These are phyloP conservation scores for Zootoca vivipara DNA, from an alignment of 2,113 vertebrate genomes.

Conservation along the genomic window DNA sequence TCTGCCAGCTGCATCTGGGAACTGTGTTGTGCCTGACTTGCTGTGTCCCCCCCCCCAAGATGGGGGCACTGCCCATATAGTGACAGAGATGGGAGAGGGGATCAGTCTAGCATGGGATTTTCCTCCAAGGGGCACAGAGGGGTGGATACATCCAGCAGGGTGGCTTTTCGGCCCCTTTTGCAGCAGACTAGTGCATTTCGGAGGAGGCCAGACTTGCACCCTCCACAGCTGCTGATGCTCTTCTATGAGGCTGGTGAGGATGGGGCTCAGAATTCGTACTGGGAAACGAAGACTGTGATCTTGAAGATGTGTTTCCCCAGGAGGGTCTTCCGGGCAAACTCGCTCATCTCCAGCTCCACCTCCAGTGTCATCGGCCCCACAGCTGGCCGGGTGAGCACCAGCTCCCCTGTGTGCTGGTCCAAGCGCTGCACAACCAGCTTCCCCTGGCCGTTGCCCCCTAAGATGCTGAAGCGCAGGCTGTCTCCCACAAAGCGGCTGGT, in stretches of 20 bases:
- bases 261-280: conserved; percentile 80
- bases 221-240: background rate
- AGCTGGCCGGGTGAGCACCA: conserved; percentile 81
- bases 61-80: background rate
- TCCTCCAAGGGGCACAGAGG: background rate
- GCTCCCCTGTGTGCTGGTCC: conserved; percentile 79
- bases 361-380: conserved; percentile 79
- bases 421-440: conserved; percentile 80
- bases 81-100: background rate
- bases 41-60: background rate
- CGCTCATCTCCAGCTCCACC: conserved; percentile 88
- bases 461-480: conserved; percentile 81
- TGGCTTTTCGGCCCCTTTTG: background rate
- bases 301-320: conserved; percentile 87
- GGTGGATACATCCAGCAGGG: background rate
- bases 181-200: too few species aligned
- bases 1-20: background rate
- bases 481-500: conserved; percentile 76
- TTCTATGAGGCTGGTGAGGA: background rate
- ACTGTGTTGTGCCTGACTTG: background rate
- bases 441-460: conserved; percentile 54
- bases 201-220: too few species aligned
- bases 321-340: conserved; percentile 78
- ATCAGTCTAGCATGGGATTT: too few species aligned
- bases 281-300: conserved; percentile 83